Conservation (phyloP, 2,888 invertebrate species). For the Acleris cristana region DNA sequence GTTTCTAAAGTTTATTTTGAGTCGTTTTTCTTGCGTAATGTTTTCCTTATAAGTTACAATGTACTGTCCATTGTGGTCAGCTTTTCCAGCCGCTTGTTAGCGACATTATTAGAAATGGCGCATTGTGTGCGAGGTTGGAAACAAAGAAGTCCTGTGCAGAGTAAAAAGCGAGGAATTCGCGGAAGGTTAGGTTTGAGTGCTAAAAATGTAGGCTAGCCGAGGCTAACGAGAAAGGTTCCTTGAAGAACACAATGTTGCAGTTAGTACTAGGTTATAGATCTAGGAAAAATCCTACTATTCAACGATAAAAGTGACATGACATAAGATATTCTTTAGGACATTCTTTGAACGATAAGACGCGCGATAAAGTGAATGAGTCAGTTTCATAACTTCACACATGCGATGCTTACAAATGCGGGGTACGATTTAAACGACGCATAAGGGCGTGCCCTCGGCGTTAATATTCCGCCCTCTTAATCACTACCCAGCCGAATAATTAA, state of each 20-base stretch:
- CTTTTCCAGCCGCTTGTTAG: conserved; percentile 65
- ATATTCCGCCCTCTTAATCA: conserved; percentile 78
- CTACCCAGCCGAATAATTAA: conserved; percentile 75
- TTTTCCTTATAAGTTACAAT: conserved; percentile 53
- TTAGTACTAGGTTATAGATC: conserved; percentile 14
- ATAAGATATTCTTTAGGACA: conserved; percentile 37
- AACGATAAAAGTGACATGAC: background rate
- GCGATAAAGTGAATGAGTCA: conserved; percentile 55
- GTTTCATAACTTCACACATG: conserved; percentile 43
- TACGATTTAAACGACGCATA: conserved; percentile 57
- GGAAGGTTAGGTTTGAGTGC: conserved; percentile 55
- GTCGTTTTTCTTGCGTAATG: conserved; percentile 56
- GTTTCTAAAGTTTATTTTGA: conserved; percentile 3
- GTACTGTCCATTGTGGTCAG: conserved; percentile 59
- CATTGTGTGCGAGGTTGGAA: conserved; percentile 65
- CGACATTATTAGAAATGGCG: conserved; percentile 73
- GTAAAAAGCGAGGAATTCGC: conserved; percentile 68
- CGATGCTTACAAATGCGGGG: conserved; percentile 48
- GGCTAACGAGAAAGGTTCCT: conserved; percentile 47
- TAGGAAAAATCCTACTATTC: conserved; percentile 10
- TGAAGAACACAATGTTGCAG: conserved; percentile 41
- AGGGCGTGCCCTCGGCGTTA: conserved; percentile 65
- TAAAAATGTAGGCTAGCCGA: conserved; percentile 44
- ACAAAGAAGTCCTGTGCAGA: conserved; percentile 71
- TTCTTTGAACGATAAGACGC: conserved; percentile 50